Conservation (phyloP, 2,113 vertebrate genomes). For the Pterocles gutturalis region DNA sequence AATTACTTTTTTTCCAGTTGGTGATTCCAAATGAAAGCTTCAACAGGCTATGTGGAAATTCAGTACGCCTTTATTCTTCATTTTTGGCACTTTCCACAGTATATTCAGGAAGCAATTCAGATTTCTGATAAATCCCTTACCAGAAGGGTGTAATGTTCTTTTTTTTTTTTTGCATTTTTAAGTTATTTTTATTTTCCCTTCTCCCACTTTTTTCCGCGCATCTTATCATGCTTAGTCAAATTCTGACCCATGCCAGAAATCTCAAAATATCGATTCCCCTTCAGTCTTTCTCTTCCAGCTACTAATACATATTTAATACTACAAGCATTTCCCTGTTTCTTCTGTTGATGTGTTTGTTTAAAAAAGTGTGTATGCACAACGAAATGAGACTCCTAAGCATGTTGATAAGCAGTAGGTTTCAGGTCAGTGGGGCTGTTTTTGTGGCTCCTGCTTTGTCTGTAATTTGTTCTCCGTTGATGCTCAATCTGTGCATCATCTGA, state of each 20-base stretch:
- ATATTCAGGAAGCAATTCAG: neutral
- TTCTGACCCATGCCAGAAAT: neutral
- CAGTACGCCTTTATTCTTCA: neutral
- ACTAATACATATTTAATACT: neutral
- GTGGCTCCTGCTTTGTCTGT: neutral
- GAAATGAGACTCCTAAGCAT: rapidly evolving
- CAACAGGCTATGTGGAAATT: neutral
- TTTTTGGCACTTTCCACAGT: neutral
- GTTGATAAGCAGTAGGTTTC: neutral
- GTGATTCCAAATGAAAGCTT: neutral
- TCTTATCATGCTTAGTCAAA: neutral
- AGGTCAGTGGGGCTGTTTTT: neutral
- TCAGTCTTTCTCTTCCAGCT: neutral
- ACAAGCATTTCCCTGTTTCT: neutral
- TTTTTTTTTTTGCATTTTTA: neutral
- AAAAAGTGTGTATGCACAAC: neutral
- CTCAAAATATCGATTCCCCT: neutral
- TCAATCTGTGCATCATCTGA: conserved; percentile 31
- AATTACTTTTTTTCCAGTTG: neutral
- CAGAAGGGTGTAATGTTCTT: neutral
- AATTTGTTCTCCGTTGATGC: neutral
- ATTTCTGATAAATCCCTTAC: neutral
- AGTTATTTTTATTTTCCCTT: neutral
- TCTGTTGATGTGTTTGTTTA: neutral
- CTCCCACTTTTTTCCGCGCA: rapidly evolving